Conservation (phyloP, 2,888 invertebrate genomes). For the Eucera pruinosa region DNA sequence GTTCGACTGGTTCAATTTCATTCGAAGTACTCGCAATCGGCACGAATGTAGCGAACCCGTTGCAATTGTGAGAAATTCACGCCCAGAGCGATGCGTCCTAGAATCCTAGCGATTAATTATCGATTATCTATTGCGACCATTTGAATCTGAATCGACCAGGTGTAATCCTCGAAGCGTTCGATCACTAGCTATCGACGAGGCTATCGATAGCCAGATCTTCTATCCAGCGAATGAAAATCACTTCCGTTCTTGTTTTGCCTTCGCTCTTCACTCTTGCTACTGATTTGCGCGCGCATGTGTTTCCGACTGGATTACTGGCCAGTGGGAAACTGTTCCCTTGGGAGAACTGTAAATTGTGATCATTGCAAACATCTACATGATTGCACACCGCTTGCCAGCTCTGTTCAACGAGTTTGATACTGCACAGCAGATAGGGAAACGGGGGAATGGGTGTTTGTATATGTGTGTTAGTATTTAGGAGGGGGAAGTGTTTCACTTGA, state of each 20-base stretch:
- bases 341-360: slow-evolving; percentile 37
- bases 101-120: slow-evolving; percentile 42
- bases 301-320: slow-evolving; percentile 1
- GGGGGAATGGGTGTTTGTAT: background rate
- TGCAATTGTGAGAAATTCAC: slow-evolving; percentile 32
- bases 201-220: slow-evolving; percentile 28
- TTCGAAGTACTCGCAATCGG: slow-evolving; percentile 8
- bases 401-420: slow-evolving; percentile 26
- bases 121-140: slow-evolving; percentile 45
- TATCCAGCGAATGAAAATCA: slow-evolving; percentile 46
- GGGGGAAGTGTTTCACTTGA: background rate
- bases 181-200: background rate
- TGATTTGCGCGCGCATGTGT: slow-evolving; percentile 6
- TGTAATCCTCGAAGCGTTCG: slow-evolving; percentile 35
- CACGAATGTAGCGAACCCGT: slow-evolving; percentile 16
- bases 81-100: background rate
- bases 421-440: slow-evolving; percentile 1
- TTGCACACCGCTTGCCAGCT: slow-evolving; percentile 28
- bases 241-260: slow-evolving; percentile 23
- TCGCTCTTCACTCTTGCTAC: background rate
- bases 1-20: slow-evolving; percentile 13
- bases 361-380: slow-evolving; percentile 31
- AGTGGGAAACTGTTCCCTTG: slow-evolving; percentile 35
- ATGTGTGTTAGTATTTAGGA: background rate
- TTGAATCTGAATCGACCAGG: background rate